phyloP scores from a whole-genome alignment of 2,113 vertebrate genomes.

The Pristiophorus japonicus region DNA sequence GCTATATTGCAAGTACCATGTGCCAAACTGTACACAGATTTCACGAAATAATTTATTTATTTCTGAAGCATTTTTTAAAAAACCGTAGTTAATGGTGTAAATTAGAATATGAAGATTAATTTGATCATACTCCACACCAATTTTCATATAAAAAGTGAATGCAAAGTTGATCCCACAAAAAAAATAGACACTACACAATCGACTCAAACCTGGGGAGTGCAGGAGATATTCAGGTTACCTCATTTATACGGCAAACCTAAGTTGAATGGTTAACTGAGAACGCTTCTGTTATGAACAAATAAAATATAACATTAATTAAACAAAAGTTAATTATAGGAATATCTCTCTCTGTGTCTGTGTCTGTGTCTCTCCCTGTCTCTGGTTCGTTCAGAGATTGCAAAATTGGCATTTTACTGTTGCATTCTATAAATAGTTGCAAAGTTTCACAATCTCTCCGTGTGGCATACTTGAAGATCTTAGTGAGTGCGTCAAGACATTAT shows the following conservation, averaged over 20 bases:
- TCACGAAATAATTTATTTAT: not conserved
- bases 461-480: not conserved
- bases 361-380: not conserved
- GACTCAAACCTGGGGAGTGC: not conserved
- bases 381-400: not conserved
- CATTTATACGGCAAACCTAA: not conserved
- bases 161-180: not conserved
- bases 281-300: not conserved
- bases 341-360: not conserved
- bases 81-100: not conserved
- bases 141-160: not conserved
- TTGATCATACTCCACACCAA: not conserved
- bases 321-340: not conserved
- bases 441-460: not conserved
- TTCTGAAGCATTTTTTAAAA: not conserved
- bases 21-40: not conserved
- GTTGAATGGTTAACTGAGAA: not conserved
- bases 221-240: too few relatives aligned
- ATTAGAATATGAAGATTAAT: not conserved
- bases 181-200: not conserved
- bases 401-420: not conserved
- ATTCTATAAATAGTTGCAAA: conserved; percentile 15
- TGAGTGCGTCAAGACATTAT: not conserved
- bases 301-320: not conserved
- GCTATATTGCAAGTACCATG: not conserved